Evolutionary conservation across 1,140 invertebrate genomes (phyloP).

Genomic region (Popillia japonica): DNA sequence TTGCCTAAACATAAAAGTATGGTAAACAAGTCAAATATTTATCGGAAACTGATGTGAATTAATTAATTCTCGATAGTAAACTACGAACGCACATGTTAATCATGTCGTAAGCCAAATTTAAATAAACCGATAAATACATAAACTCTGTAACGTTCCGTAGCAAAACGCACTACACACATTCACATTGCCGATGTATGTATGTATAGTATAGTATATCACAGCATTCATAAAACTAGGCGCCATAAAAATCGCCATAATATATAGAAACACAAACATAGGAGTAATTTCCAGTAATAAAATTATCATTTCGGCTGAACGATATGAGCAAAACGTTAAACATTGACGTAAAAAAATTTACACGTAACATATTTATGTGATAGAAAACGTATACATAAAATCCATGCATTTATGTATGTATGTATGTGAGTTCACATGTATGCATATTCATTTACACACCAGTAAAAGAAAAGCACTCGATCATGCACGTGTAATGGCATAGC

Average conservation of each 20-base stretch:
- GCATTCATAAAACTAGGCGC: conserved; percentile 32
- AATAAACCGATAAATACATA: conserved; percentile 38
- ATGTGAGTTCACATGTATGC: background rate
- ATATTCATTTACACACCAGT: background rate
- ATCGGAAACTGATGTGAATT: conserved; percentile 16
- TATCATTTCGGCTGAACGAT: conserved; percentile 23
- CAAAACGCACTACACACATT: background rate
- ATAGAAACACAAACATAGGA: conserved; percentile 17
- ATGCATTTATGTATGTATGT: background rate
- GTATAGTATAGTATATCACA: background rate
- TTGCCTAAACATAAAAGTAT: background rate
- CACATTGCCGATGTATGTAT: background rate
- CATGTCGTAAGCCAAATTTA: conserved; percentile 34
- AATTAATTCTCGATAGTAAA: conserved; percentile 4
- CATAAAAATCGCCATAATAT: conserved; percentile 34
- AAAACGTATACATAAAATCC: background rate
- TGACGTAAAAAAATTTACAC: background rate
- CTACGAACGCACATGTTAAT: conserved; percentile 1
- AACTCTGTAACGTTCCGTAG: background rate
- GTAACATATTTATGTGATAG: background rate
- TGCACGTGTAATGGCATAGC: conserved; percentile 40
- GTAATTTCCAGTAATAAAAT: conserved; percentile 37
- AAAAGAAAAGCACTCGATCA: conserved; percentile 33
- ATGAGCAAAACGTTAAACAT: conserved; percentile 33
- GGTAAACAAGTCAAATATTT: conserved; percentile 15